Conservation (phyloP, 2,888 invertebrate genomes). For the Tachina grossa region DNA sequence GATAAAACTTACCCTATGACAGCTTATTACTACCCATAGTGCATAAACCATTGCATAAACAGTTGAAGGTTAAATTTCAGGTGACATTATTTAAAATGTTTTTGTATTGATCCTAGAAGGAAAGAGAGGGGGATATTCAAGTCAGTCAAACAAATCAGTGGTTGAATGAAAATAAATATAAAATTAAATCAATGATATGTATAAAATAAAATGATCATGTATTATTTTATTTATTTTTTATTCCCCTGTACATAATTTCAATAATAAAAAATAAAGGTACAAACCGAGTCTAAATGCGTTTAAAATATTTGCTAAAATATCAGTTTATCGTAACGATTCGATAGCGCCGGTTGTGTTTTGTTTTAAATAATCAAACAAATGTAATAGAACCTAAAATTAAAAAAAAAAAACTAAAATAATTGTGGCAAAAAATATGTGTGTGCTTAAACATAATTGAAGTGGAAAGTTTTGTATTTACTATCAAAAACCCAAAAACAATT, state of each 20-base stretch:
- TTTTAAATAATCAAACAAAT: constrained; percentile 29
- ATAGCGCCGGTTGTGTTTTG: constrained; percentile 78
- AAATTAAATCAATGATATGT: constrained; percentile 27
- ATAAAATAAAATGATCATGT: constrained; percentile 46
- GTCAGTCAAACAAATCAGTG: constrained; percentile 40
- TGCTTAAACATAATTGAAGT: constrained; percentile 3
- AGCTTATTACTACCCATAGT: constrained; percentile 24
- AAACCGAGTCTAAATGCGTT: constrained; percentile 78
- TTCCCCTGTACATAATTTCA: constrained; percentile 46
- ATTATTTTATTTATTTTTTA: not conserved
- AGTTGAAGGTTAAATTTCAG: constrained; percentile 68
- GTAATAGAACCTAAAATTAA: constrained; percentile 15
- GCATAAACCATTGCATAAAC: constrained; percentile 64
- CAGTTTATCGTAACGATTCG: constrained; percentile 81
- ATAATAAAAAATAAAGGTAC: constrained; percentile 38
- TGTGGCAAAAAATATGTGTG: constrained; percentile 19
- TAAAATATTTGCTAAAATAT: constrained; percentile 76
- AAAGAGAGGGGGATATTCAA: constrained; percentile 23
- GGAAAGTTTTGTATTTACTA: not conserved
- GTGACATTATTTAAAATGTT: constrained; percentile 60
- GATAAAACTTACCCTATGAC: too few species aligned
- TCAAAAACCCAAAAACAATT: constrained; percentile 13
- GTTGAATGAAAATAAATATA: constrained; percentile 16
- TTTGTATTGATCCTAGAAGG: constrained; percentile 60
- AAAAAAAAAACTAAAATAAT: constrained; percentile 5